Evolutionary conservation across 2,797 vertebrate species (phyloP), one percentile per base, ranked within the genome.

Genomic region (Bovichtus variegatus): DNA sequence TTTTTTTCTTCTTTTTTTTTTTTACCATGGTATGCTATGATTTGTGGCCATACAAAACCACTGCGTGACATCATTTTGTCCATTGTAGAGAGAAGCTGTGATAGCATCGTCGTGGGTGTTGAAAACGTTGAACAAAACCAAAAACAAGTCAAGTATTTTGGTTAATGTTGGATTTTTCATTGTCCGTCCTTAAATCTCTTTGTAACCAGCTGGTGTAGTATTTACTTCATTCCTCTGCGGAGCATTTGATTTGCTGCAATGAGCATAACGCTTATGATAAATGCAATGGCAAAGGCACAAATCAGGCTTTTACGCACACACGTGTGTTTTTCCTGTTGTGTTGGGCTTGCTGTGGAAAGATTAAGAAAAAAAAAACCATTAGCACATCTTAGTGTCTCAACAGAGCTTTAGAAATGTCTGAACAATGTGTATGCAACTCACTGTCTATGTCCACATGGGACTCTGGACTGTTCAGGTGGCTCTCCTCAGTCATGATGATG

Each of bases 241-340:
- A 99, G 96, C 94, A 99, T 98, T 95, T 99, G 98, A 96, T 99
- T 99, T 76, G 98, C 98, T 3, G 98, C 98, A 11, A 99, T 99
- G 82, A 99, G 96, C 97, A 99, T 98, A 84, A 99, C 98, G 60
- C 98, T 99, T 95, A 99, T 99, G 95, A 99, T 98, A 81, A 99
- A 99, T 64, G 98, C 98, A 10, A 99, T 97, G 93, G 98, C 98
- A 19, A 99, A 99, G 95, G 97, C 98, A 97, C 98, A 99, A 94
- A 99, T 99, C 90, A 99, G 96, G 89, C 98, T 99, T 93, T 99
- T 99, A 65, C 98, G 94, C 93, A 99, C 98, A 19, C 98, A 99
- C 0, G 98, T 99, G 96, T 99, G 98, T 75, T 98, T 97, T 93
- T 98, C 97, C 94, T 99, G 97, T 95, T 99, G 97, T 91, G 96